Evolutionary conservation across 2,113 vertebrate species (phyloP), one percentile per base, ranked within the genome.

Genomic region (Macheiramphus alcinus): DNA sequence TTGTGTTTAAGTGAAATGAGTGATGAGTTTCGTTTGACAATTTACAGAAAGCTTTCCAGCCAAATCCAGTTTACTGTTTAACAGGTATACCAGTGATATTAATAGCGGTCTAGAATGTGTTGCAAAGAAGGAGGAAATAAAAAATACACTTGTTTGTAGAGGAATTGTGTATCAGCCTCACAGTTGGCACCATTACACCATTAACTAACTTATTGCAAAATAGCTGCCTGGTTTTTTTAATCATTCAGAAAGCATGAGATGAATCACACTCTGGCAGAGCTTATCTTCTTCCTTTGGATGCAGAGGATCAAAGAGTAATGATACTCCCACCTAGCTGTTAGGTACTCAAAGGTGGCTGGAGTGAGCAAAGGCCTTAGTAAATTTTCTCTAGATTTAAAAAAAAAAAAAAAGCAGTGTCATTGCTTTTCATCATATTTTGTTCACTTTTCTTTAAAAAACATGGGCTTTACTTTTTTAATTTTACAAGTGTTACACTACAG

Each of bases 361-460:
- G 27, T 70, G 20, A 70, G 34, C 22, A 66, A 6, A 87, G 17
- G 17, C 9, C 27, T 67, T 38, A 55, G 3, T 32, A 26, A 86
- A 86, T 21, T 82, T 80, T 72, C 17, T 63, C 10, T 68, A 42
- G n/a, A 50, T 40, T 66, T 10, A 62, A 70, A 73, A 36, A 18
- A 42, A 36, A 42, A 21, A 17, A 7, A n/a, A 75, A 71, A 27
- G 0, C 4, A 40, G 3, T 22, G 3, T 40, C 11, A 40, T 17
- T 80, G 17, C 0, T 65, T 88, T 80, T 76, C 43, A 34, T 45
- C 7, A 25, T 22, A 40, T 56, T 70, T 79, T 87, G 11, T 67
- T 68, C 26, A 74, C 7, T 79, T 75, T 67, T 84, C 34, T 32
- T 42, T 56, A 47, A 83, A 72, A 92, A 43, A 0, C 10, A 29